Evolutionary conservation across 2,888 invertebrate species (phyloP).

Genomic region (Aromia moschata): DNA sequence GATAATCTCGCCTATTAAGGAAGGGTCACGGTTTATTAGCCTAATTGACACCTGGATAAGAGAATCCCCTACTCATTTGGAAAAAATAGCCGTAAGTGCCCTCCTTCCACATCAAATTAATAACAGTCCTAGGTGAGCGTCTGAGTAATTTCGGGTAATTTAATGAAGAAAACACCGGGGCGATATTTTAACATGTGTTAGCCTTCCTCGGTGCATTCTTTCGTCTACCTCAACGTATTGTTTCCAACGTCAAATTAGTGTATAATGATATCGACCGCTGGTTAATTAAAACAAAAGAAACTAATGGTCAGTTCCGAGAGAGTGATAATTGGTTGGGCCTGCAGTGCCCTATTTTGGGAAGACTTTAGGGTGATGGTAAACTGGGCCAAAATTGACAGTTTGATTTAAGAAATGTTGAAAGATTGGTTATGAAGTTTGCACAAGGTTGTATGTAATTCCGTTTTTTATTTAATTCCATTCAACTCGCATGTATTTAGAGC

Average conservation of each 20-base stretch:
- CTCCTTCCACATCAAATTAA: slow-evolving; percentile 10
- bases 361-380: neutral
- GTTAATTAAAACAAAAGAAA: slow-evolving; percentile 43
- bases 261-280: slow-evolving; percentile 40
- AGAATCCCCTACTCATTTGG: slow-evolving; percentile 3
- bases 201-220: slow-evolving; percentile 27
- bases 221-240: slow-evolving; percentile 30
- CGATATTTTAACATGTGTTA: slow-evolving; percentile 33
- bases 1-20: too few relatives aligned
- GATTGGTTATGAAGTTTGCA: too few relatives aligned
- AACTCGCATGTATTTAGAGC: too few relatives aligned
- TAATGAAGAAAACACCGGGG: slow-evolving; percentile 29
- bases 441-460: too few relatives aligned
- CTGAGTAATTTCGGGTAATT: slow-evolving; percentile 18
- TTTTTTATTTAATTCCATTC: too few relatives aligned
- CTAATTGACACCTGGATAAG: neutral
- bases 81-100: slow-evolving; percentile 4
- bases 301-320: slow-evolving; percentile 38
- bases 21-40: neutral
- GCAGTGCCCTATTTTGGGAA: neutral
- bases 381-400: neutral
- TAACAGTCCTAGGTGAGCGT: neutral
- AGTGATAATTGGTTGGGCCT: slow-evolving; percentile 41
- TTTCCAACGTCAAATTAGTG: slow-evolving; percentile 45
- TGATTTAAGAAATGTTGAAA: too few relatives aligned